Base-by-base conservation (phyloP, 2,888 invertebrate species). In the Stenurella melanura region DNA sequence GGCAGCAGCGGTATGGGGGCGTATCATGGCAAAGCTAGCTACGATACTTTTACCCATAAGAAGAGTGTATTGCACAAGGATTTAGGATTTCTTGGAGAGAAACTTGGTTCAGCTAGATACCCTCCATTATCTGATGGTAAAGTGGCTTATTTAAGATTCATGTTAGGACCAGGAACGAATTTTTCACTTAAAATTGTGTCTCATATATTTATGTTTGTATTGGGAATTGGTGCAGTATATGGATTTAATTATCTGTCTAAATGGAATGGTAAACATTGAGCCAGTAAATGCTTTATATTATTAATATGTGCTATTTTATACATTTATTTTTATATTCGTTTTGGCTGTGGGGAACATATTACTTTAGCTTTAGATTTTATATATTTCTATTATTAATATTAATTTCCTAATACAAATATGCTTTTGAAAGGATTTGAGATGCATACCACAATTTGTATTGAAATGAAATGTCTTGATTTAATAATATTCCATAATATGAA, bases 21-120 rank as follows among this genome's bases (percentile, higher is more conserved):
- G 0, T 99, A 99, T 90, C 98, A 99, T 90, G 99, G 99, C 75
- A 95, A 95, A 89, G 91, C 92, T 82, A 94, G 96, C 0, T 99
- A 96, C 86, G 96, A 98, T 83, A 96, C 97, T 0, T 99, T 99
- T 90, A 94, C 96, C 0, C 99, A 99, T 90, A 94, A 95, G 87
- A 97, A 98, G 89, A 93, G 95, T 72, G 81, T 84, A 80, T 91
- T 97, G 42, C 91, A 93, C 81, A 95, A 95, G 88, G 91, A 93
- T 88, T 93, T 94, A 86, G 93, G 93, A 70, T 85, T 91, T 0
- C 87, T 96, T 19, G 94, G 93, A 64, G 96, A 97, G 89, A 93
- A 92, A 79, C 85, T 95, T 69, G 91, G 92, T 72, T 90, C 93
- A 92, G 91, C 92, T 5, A 93, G 96, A 76, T 97, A 97, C 91